These are phyloP conservation scores for Caerostris extrusa DNA, from an alignment of 1,140 invertebrate species.

Conservation along the genomic window DNA sequence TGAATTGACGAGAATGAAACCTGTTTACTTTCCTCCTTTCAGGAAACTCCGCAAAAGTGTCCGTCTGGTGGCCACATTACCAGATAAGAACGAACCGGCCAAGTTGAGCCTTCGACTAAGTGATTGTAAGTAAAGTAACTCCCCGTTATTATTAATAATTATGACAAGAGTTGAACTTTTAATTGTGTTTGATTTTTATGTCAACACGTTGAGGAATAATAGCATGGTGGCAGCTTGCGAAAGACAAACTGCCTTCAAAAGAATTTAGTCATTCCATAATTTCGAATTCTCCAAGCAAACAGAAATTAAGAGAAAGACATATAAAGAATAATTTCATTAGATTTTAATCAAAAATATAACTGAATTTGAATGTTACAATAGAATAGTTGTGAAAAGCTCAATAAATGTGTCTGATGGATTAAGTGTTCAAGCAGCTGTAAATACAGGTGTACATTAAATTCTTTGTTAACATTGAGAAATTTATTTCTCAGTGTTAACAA, in stretches of 20 bases:
- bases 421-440: too few species aligned
- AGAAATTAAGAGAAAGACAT: too few species aligned
- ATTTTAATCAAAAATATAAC: too few species aligned
- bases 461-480: too few species aligned
- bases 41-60: conserved; percentile 59
- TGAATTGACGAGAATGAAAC: background rate
- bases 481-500: too few species aligned
- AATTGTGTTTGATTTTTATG: background rate
- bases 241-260: background rate
- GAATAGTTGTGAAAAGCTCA: too few species aligned
- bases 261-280: too few species aligned
- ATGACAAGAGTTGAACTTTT: background rate
- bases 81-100: conserved; percentile 50
- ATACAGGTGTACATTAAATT: too few species aligned
- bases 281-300: too few species aligned
- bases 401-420: too few species aligned
- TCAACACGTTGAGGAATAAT: background rate
- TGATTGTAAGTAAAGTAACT: conserved; percentile 33
- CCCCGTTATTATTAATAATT: background rate
- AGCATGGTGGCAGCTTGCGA: background rate
- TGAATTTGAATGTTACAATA: too few species aligned
- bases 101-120: conserved; percentile 43
- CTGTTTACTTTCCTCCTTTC: conserved; percentile 42
- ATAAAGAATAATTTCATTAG: too few species aligned
- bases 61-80: conserved; percentile 51